A percentile compares a stretch with the other conserved stretches of the same genome.
Conservation (phyloP, 2,888 invertebrate species). For the Sphaeridia pumilis region DNA sequence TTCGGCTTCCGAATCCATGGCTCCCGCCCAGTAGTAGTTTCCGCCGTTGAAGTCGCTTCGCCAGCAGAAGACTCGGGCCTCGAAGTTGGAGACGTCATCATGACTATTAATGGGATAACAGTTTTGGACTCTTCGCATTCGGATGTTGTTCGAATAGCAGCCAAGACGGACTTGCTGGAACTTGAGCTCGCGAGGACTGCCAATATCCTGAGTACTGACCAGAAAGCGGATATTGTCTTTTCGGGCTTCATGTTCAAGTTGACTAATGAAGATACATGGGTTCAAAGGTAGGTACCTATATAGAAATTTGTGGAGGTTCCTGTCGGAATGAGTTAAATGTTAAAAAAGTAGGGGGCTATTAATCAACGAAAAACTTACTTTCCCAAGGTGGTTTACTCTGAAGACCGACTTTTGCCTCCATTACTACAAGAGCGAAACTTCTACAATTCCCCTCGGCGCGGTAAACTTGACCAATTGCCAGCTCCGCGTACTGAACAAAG, state of each 20-base stretch:
- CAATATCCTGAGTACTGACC: constrained; percentile 49
- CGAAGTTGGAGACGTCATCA: constrained; percentile 86
- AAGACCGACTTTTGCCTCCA: constrained; percentile 87
- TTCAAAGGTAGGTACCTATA: constrained; percentile 24
- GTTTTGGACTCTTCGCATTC: constrained; percentile 87
- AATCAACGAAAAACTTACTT: no score
- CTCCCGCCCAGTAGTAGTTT: constrained; percentile 89
- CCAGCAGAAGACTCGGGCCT: constrained; percentile 85
- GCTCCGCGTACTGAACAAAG: constrained; percentile 1
- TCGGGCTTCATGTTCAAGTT: constrained; percentile 11
- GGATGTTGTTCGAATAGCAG: constrained; percentile 79
- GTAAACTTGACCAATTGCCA: constrained; percentile 15
- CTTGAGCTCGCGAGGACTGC: constrained; percentile 80
- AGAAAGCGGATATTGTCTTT: constrained; percentile 10
- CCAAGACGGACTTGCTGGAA: constrained; percentile 61
- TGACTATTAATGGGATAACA: constrained; percentile 79
- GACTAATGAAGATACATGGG: constrained; percentile 18
- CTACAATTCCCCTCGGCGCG: constrained; percentile 21
- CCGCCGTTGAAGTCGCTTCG: constrained; percentile 85
- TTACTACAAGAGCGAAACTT: constrained; percentile 68
- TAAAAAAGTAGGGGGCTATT: no score
- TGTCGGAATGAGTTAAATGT: no score
- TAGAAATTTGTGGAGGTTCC: no score
- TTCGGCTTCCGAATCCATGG: constrained; percentile 93
- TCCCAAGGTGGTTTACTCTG: constrained; percentile 68